These are phyloP conservation scores for Thymallus thymallus DNA, from an alignment of 2,113 vertebrate genomes.

Conservation along the genomic window DNA sequence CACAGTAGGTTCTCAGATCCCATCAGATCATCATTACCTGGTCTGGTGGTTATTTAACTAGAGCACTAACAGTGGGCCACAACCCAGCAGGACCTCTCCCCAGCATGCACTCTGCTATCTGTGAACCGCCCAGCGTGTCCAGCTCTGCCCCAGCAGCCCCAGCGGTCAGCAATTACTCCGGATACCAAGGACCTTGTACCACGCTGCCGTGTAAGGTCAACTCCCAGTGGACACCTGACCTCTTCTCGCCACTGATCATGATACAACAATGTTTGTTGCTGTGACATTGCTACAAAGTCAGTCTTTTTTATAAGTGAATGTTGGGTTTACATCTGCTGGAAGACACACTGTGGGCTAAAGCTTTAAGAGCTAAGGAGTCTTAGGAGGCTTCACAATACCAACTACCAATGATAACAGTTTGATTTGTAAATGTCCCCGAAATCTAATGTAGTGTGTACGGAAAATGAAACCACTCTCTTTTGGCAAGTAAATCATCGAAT, in stretches of 20 bases:
- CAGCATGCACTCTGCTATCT: no score
- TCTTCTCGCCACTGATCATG: constrained; percentile 3
- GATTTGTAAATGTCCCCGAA: no score
- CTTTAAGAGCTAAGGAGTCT: no score
- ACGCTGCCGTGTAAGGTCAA: constrained; percentile 43
- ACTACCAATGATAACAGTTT: no score
- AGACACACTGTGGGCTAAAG: no score
- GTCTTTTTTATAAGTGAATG: no score
- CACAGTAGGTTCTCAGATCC: no score
- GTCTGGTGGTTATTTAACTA: neutral
- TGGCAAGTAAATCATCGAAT: constrained; percentile 24
- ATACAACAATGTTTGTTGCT: constrained; percentile 13
- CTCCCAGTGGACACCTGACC: constrained; percentile 43
- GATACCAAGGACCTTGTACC: constrained; percentile 17
- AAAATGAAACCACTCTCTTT: constrained; percentile 13
- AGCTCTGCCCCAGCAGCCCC: constrained; percentile 27
- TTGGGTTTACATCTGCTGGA: no score
- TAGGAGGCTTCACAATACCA: no score
- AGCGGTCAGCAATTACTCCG: constrained; percentile 53
- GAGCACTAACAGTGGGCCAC: neutral
- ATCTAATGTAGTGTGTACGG: neutral
- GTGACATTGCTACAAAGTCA: constrained; percentile 65
- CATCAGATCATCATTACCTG: no score
- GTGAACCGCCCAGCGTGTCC: constrained; percentile 29
- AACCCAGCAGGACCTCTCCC: constrained; percentile 21